Conservation (phyloP, 2,797 vertebrate genomes). For the Acestrorhynchus altus region DNA sequence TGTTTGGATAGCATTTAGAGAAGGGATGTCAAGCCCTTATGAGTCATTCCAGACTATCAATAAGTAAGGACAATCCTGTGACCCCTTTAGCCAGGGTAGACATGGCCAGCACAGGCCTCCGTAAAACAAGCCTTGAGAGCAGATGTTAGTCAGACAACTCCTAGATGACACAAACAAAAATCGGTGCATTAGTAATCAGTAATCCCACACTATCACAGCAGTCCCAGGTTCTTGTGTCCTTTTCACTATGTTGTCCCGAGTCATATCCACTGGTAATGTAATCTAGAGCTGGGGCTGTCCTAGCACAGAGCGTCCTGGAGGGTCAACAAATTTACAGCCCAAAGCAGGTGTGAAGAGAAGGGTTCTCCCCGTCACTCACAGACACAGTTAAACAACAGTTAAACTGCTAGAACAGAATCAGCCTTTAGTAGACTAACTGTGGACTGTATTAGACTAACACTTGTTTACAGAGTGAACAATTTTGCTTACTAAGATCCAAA, state of each 20-base stretch:
- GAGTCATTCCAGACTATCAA: constrained; percentile 56
- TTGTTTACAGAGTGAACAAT: too few relatives aligned
- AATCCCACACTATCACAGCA: constrained; percentile 68
- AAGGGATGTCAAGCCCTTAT: constrained; percentile 56
- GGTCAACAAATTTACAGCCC: constrained; percentile 78
- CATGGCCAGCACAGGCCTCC: constrained; percentile 36
- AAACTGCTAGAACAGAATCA: not conserved
- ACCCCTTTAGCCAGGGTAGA: constrained; percentile 36
- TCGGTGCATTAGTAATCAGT: too few relatives aligned
- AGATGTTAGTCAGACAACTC: constrained; percentile 63
- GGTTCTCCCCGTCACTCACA: constrained; percentile 64
- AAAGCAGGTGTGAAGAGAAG: constrained; percentile 84
- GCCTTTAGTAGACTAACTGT: not conserved
- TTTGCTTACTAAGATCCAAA: too few relatives aligned
- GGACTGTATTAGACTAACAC: too few relatives aligned
- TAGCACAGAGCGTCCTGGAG: constrained; percentile 77
- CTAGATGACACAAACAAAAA: constrained; percentile 68
- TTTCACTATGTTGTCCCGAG: constrained; percentile 68
- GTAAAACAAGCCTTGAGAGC: constrained; percentile 58
- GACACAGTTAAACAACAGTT: not conserved
- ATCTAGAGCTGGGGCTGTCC: constrained; percentile 70
- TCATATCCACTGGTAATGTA: constrained; percentile 77
- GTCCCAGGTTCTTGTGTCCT: constrained; percentile 71
- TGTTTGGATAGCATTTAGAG: constrained; percentile 60
- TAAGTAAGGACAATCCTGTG: constrained; percentile 57